These are phyloP conservation scores for Hormiphora californensis DNA, from an alignment of 37 sponge, comb jelly and placozoan species.

Conservation along the genomic window DNA sequence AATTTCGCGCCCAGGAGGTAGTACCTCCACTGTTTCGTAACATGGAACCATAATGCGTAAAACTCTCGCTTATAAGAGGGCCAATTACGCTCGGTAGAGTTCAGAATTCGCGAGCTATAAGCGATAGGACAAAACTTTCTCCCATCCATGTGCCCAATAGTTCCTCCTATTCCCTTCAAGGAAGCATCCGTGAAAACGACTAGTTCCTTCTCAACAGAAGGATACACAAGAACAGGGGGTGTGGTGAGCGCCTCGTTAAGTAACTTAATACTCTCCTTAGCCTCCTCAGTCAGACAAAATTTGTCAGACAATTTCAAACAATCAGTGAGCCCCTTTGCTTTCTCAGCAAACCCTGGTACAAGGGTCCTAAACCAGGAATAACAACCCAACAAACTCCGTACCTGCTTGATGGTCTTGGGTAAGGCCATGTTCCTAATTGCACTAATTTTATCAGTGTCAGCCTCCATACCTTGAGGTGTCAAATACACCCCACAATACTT, in stretches of 20 bases:
- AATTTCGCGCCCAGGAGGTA: background rate
- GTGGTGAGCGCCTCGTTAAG: constrained; percentile 56
- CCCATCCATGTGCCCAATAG: constrained; percentile 52
- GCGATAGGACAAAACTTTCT: constrained; percentile 58
- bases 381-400: background rate
- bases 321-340: constrained; percentile 25
- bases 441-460: constrained; percentile 52
- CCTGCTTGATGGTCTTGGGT: background rate
- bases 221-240: constrained; percentile 62
- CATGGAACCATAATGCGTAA: constrained; percentile 6
- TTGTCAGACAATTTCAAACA: constrained; percentile 30
- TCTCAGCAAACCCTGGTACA: background rate
- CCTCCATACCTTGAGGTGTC: constrained; percentile 57
- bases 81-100: constrained; percentile 56
- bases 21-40: constrained; percentile 20
- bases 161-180: constrained; percentile 58
- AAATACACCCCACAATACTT: constrained; percentile 61
- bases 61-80: constrained; percentile 19
- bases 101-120: constrained; percentile 59
- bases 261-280: constrained; percentile 47
- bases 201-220: constrained; percentile 51
- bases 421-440: background rate
- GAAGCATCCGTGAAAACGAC: constrained; percentile 71
- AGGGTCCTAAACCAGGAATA: constrained; percentile 7
- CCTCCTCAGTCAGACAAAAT: constrained; percentile 51